These are phyloP conservation scores for Todiramphus saurophagus DNA, from an alignment of 2,113 vertebrate genomes.

Conservation along the genomic window DNA sequence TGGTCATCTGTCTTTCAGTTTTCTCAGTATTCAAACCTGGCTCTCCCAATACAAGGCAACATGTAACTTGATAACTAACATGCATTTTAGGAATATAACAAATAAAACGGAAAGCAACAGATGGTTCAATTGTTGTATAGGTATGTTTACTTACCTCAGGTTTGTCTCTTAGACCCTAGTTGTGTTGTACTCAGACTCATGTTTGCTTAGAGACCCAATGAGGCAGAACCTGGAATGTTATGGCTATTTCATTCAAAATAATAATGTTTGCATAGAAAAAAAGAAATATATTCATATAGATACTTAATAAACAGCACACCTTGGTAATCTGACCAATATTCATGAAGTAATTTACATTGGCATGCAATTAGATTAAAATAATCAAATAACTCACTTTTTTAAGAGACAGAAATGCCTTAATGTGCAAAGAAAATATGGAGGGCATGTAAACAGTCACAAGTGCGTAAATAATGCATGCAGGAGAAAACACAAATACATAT, in stretches of 20 bases:
- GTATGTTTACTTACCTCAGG: slow-evolving; percentile 89
- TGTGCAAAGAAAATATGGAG: slow-evolving; percentile 53
- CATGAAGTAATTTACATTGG: slow-evolving; percentile 4
- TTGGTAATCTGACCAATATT: slow-evolving; percentile 1
- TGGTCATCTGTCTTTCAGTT: background rate
- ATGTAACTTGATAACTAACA: background rate
- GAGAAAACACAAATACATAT: slow-evolving; percentile 23
- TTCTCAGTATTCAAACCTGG: background rate
- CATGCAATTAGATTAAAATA: slow-evolving; percentile 76
- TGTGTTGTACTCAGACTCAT: slow-evolving; percentile 99
- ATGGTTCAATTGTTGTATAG: slow-evolving; percentile 1
- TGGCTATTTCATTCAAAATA: slow-evolving; percentile 95
- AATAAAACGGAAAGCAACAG: slow-evolving; percentile 47
- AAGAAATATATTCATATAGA: slow-evolving; percentile 72
- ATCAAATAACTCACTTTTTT: background rate
- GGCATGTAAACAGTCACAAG: slow-evolving; percentile 40
- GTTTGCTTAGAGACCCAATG: slow-evolving; percentile 99
- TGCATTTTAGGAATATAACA: slow-evolving; percentile 3
- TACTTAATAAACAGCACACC: slow-evolving; percentile 44
- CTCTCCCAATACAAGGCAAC: background rate
- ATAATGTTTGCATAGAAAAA: slow-evolving; percentile 82
- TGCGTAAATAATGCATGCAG: slow-evolving; percentile 75
- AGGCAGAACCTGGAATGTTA: slow-evolving; percentile 99
- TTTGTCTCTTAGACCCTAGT: slow-evolving; percentile 97
- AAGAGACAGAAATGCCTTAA: slow-evolving; percentile 23